These are phyloP conservation scores for Anadara kagoshimensis DNA, from an alignment of 1,140 invertebrate genomes.

Conservation along the genomic window DNA sequence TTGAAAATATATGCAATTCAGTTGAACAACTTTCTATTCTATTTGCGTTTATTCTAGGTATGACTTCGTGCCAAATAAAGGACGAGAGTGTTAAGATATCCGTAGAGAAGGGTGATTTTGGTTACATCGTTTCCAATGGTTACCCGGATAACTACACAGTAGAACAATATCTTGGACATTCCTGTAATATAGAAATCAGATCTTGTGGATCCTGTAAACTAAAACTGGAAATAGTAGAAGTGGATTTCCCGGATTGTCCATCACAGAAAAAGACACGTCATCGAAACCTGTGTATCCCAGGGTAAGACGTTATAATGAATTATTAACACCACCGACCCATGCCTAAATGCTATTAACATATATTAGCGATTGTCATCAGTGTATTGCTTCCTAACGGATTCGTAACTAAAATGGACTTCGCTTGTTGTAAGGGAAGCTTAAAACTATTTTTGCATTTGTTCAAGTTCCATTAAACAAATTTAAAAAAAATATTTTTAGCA, in stretches of 20 bases:
- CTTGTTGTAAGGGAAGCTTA: too few relatives aligned
- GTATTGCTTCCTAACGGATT: not conserved
- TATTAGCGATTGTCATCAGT: not conserved
- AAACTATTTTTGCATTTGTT: too few relatives aligned
- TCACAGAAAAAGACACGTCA: slow-evolving; percentile 33
- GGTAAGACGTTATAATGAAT: slow-evolving; percentile 31
- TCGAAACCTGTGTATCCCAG: slow-evolving; percentile 47
- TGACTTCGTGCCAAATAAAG: too few relatives aligned
- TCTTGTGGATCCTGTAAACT: slow-evolving; percentile 65
- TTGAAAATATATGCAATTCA: too few relatives aligned
- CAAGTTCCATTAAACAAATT: too few relatives aligned
- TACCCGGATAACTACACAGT: slow-evolving; percentile 58
- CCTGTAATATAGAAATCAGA: slow-evolving; percentile 61
- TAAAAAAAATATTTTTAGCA: too few relatives aligned
- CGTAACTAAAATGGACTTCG: too few relatives aligned
- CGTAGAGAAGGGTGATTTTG: slow-evolving; percentile 64
- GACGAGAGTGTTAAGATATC: slow-evolving; percentile 22
- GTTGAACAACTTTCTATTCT: too few relatives aligned
- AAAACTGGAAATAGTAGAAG: slow-evolving; percentile 52
- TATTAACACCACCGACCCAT: not conserved
- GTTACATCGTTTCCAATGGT: slow-evolving; percentile 49
- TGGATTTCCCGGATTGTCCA: slow-evolving; percentile 53
- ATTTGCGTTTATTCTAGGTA: too few relatives aligned
- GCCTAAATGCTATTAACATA: not conserved
- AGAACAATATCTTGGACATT: slow-evolving; percentile 46